Evolutionary conservation across 2,888 invertebrate species (phyloP), one percentile per base, ranked within the genome.

Genomic region (Tillus elongatus): DNA sequence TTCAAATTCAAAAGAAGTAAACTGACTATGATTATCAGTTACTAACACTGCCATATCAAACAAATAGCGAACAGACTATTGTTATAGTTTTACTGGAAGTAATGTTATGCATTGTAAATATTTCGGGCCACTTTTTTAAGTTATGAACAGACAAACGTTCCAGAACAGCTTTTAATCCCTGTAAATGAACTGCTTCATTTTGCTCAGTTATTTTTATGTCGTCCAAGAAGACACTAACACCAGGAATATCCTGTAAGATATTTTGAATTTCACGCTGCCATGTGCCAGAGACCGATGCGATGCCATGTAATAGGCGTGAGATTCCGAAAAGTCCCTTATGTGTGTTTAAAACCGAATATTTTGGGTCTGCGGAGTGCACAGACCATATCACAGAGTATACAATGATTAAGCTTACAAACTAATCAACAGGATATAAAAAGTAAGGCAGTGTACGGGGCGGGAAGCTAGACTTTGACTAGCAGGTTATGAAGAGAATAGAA

Each of bases 141-240:
- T 51, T 50, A 30, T 24, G 13, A 3, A 11, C 11, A 11, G 3
- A 2, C 2, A 37, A 33, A 14, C 37, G 26, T 6, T n/a, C 47
- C 2, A 56, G 33, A 3, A 57, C 50, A 14, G 41, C 35, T 19
- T 47, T 37, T 4, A 58, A 19, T 4, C 45, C 41, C 2, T 40
- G 12, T 6, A 52, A 14, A 33, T 56, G 53, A 10, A 40, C 37
- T 12, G 33, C 16, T 14, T 50, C 48, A 40, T 45, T 36, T 6
- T 33, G 33, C 9, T 45, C 54, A 27, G 45, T 51, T 3, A 48
- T 47, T 39, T 30, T 45, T 11, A 53, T 50, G 29, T 53, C 53
- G 35, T 55, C 52, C n/a, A 53, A 34, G 37, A 47, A 56, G 3
- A 50, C 45, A 6, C 39, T 35, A 19, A 19, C 24, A 8, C 24